These are phyloP conservation scores for Drosophila neocordata DNA, from an alignment of 1,140 invertebrate genomes.

Conservation along the genomic window DNA sequence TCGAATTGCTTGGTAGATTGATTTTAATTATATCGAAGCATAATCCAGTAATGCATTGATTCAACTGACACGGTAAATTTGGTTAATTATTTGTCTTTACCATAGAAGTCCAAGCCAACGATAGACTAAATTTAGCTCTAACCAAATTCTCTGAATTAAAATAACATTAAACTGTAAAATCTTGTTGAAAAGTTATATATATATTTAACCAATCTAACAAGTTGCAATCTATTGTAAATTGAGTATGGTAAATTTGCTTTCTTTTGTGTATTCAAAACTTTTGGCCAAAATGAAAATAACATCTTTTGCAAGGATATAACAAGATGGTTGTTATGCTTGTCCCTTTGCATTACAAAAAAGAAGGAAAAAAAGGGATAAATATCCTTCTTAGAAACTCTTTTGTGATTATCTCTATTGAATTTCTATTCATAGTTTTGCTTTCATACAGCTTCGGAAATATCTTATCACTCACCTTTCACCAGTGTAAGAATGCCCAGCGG, in stretches of 20 bases:
- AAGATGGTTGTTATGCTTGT: background rate
- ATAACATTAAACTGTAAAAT: too few species aligned
- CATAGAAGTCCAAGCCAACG: too few species aligned
- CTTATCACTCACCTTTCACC: slow-evolving; percentile 86
- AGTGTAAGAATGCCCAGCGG: slow-evolving; percentile 92
- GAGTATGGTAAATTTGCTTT: background rate
- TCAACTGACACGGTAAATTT: background rate
- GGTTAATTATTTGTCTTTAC: background rate
- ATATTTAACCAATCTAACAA: too few species aligned
- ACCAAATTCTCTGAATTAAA: too few species aligned
- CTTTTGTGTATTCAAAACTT: background rate
- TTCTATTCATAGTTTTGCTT: background rate
- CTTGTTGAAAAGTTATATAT: too few species aligned
- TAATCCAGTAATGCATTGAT: background rate
- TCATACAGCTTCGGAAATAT: slow-evolving; percentile 14
- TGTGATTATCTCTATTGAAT: background rate
- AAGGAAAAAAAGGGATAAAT: background rate
- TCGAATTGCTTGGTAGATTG: background rate
- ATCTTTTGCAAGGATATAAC: background rate
- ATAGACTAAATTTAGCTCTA: too few species aligned
- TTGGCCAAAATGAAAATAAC: background rate
- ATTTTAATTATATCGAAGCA: background rate
- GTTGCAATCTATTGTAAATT: too few species aligned
- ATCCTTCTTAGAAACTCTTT: background rate
- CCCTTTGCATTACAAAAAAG: background rate